Evolutionary conservation across 2,888 invertebrate genomes (phyloP), one percentile per base, ranked within the genome.

Genomic region (Athalia cordata): DNA sequence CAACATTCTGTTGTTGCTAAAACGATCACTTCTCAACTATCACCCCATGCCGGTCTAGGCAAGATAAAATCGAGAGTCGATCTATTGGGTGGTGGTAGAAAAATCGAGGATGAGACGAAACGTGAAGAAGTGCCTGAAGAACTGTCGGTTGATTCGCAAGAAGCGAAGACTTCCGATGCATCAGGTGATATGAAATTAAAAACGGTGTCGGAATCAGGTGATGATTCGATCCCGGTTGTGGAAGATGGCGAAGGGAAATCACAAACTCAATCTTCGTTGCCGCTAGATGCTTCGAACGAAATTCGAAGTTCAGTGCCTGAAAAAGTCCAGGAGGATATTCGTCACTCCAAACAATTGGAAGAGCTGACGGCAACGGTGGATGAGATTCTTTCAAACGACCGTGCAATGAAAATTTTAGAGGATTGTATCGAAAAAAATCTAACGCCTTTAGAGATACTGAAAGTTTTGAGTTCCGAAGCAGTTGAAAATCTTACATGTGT

Each of bases 401-500:
- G 49, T 78, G 74, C 86, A 0, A 9, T 81, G 3, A 78, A 81
- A 68, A 77, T 84, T 64, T 78, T 83, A 3, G 67, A 68, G 45
- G 76, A 62, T 4, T 78, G 80, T 49, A 72, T 81, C 5, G 76
- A 79, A 0, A 67, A 79, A 3, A 74, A 79, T 29, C 76, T 67
- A 15, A 80, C 81, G 5, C n/a, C 82, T 8, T 64, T 77, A 3
- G 80, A 75, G 3, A 82, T 84, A 61, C 50, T 89, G 11, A 77
- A 82, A 0, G 66, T 75, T n/a, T 78, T 89, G 15, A 81, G 81
- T 52, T 77, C 81, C 45, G 84, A 85, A 77, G 62, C 64, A n/a
- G 50, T 29, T 3, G 45, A 52, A 3, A 64, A 43, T 62, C 62
- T 50, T n/a, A 47, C 50, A 9, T 75, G 62, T 45, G 50, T 29